Evolutionary conservation across 2,797 vertebrate species (phyloP).

Genomic region (Glossophaga mutica): DNA sequence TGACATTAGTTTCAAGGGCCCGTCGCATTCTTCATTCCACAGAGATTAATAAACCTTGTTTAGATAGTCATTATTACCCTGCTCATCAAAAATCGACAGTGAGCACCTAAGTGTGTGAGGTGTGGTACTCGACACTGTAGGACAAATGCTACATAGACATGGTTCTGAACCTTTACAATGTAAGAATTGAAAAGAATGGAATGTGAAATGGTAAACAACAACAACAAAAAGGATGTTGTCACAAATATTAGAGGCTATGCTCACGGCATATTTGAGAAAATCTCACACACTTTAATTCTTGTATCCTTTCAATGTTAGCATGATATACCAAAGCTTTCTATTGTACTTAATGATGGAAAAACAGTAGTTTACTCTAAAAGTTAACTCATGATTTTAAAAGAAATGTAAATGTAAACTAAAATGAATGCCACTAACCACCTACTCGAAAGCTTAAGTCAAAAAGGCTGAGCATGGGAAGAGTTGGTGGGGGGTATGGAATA

Average conservation of each 20-base stretch:
- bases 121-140: background rate
- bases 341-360: background rate
- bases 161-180: background rate
- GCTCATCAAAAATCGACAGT: background rate
- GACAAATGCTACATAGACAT: background rate
- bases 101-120: background rate
- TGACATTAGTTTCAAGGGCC: background rate
- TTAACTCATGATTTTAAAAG: background rate
- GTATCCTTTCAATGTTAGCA: background rate
- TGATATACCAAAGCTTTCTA: background rate
- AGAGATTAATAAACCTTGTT: background rate
- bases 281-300: background rate
- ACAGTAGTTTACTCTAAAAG: background rate
- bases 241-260: background rate
- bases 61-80: background rate
- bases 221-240: background rate
- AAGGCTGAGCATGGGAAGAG: background rate
- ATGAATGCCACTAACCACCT: background rate
- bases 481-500: background rate
- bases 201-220: background rate
- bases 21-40: background rate
- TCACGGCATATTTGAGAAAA: background rate
- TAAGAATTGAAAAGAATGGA: background rate
- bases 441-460: background rate
- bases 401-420: background rate